Conservation (phyloP, 2,113 vertebrate genomes). For the Mormyrus lacerda region DNA sequence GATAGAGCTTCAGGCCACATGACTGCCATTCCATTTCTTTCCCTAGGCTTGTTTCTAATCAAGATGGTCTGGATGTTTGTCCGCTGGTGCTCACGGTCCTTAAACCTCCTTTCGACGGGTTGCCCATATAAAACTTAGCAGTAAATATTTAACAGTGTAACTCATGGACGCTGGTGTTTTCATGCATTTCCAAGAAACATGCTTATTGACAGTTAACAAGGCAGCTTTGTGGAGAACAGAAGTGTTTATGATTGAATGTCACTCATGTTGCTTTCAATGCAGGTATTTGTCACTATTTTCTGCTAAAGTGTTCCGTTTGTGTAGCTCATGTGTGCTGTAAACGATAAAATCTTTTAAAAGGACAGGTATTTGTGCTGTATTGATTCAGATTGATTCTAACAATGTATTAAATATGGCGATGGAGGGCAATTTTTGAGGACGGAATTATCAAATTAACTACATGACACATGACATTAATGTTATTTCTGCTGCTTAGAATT, state of each 20-base stretch:
- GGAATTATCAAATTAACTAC: background rate
- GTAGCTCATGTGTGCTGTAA: background rate
- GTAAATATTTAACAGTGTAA: background rate
- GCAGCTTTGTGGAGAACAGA: background rate
- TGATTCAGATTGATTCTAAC: background rate
- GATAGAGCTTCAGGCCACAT: background rate
- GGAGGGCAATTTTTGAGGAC: background rate
- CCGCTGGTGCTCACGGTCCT: background rate
- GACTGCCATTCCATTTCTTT: background rate
- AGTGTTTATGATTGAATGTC: background rate
- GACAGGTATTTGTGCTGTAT: background rate
- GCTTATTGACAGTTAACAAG: background rate
- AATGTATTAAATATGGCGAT: too few species aligned
- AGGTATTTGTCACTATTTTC: background rate
- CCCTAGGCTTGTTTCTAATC: background rate
- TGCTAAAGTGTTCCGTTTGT: background rate
- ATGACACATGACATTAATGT: background rate
- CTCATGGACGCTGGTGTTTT: background rate
- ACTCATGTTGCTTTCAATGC: background rate
- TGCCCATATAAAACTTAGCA: background rate
- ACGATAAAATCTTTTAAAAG: background rate
- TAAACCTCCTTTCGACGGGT: background rate
- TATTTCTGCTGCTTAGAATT: background rate
- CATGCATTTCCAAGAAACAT: background rate
- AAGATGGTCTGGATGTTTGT: background rate